Conservation (phyloP, 2,888 invertebrate genomes). For the Bibio marci region DNA sequence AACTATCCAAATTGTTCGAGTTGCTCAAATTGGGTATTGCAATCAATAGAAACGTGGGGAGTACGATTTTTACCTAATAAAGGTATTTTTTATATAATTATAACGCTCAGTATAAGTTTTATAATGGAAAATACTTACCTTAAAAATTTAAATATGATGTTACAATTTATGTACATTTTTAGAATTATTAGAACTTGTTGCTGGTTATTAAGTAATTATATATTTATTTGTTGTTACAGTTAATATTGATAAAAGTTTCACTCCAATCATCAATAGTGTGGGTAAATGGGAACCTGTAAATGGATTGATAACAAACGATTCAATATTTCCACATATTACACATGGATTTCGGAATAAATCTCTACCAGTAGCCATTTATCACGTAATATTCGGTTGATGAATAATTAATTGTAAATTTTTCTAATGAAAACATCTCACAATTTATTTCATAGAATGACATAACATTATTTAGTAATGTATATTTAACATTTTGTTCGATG, state of each 20-base stretch:
- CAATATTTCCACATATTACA: constrained; percentile 59
- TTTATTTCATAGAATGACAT: too few species aligned
- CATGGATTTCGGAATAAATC: constrained; percentile 61
- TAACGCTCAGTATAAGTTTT: too few species aligned
- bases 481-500: too few species aligned
- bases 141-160: too few species aligned
- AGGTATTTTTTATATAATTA: neutral
- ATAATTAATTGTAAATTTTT: constrained; percentile 10
- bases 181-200: too few species aligned
- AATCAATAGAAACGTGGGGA: constrained; percentile 42
- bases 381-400: too few species aligned
- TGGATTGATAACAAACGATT: constrained; percentile 48
- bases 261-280: constrained; percentile 31
- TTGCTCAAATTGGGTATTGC: constrained; percentile 37
- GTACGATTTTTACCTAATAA: constrained; percentile 15
- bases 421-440: neutral
- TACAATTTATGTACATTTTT: too few species aligned
- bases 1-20: constrained; percentile 30
- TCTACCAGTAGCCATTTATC: constrained; percentile 56
- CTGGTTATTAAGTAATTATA: neutral
- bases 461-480: too few species aligned
- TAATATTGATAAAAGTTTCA: neutral
- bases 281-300: constrained; percentile 59
- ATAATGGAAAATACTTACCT: too few species aligned
- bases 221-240: neutral